Evolutionary conservation across 1,140 invertebrate genomes (phyloP), one percentile per base, ranked within the genome.

Genomic region (Bombus pyrosoma): DNA sequence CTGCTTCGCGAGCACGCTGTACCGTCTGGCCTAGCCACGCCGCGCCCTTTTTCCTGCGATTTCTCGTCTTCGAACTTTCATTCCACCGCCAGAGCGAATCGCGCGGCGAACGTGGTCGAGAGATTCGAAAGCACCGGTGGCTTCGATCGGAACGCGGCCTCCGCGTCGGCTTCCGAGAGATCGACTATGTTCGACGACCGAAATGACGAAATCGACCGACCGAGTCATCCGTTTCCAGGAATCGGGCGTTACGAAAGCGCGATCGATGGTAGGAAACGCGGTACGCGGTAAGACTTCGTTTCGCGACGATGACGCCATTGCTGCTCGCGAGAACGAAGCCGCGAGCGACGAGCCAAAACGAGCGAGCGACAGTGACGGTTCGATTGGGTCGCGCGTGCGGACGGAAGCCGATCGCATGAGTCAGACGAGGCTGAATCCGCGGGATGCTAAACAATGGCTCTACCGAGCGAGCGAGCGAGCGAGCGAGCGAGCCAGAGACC

Each of bases 381-480:
- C 91, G 87, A 91, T 91, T 75, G 73, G 83, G 53, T 71, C 43
- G 66, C 69, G 81, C 77, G 87, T 37, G 68, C 25, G 68, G 84
- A 90, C 91, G 93, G 91, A 93, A 93, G 91, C 91, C 87, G 86
- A 93, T 93, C 86, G 87, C 89, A 85, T 92, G 93, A 94, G 92
- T 94, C 93, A 93, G 88, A 91, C 88, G 81, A 76, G 72, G 80
- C 82, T 87, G 90, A 93, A 93, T 91, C 78, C 87, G 87, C 90
- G 91, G 83, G 88, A 90, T 87, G 85, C 79, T 90, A 91, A 93
- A 94, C 92, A 94, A 93, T 93, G 90, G 87, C 88, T 80, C 18
- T 53, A 8, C 18, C 47, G 43, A 47, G 5, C 43, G 43, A 47
- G 13, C 3, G 43, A 47, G 43, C 43, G 43, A 47, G 0, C 43